Base-by-base conservation (phyloP, 2,888 invertebrate genomes). In the Sarcophaga variegata region DNA sequence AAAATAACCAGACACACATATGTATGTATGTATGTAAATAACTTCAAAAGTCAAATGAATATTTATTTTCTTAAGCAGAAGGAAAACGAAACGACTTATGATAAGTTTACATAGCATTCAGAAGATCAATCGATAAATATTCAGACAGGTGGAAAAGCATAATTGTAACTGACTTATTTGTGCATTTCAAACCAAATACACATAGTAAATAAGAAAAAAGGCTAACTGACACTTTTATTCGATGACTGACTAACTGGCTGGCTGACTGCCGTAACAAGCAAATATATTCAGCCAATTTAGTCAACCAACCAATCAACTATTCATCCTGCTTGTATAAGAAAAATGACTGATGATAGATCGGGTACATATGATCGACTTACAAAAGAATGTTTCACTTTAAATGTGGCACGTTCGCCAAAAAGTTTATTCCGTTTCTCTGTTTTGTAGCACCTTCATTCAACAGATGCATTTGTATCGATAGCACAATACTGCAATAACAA, bases 71-170 rank as follows among this genome's bases (percentile, higher is more conserved):
- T 14, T 37, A 81, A 63, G 62, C 12, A 60, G 54, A 54, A 54
- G 12, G 54, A 62, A 67, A 62, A 76, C 54, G 49, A 37, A 66
- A 79, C 64, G 75, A 66, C 84, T 84, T 82, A 71, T 71, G 87
- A 87, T 84, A 87, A 87, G 82, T 81, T 87, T 87, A 84, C 87
- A 87, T 79, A 82, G 81, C 87, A 82, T 84, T 84, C 81, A 84
- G n/a, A 71, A 84, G 87, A 87, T 87, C 84, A 84, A 84, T 87
- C 87, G 87, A 87, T 84, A 87, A 84, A 87, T 79, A 84, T 87
- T 76, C 81, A 79, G 86, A 91, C 92, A 92, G 92, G 92, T 92
- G 92, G 89, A 92, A 90, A 90, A 90, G 89, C 89, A 88, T 90
- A 89, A 89, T 90, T 90, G 88, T 88, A 88, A 85, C 89, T 88